Percentiles rank a stretch among this genome's conserved stretches.
Conservation (phyloP, 2,797 vertebrate species). For the Pristis pectinata region DNA sequence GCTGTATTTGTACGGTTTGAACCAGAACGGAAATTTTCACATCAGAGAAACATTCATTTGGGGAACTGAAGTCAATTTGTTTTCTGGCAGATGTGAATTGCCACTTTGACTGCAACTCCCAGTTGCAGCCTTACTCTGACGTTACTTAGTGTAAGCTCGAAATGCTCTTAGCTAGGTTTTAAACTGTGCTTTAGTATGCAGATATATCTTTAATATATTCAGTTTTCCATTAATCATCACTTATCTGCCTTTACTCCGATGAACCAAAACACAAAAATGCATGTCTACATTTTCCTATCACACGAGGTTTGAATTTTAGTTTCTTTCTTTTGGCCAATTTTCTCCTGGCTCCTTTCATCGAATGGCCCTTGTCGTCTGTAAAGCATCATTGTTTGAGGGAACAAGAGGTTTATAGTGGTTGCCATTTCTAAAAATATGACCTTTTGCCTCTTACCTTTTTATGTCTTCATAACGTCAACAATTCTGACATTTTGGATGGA, state of each 20-base stretch:
- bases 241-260: background rate
- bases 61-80: slow-evolving; percentile 17
- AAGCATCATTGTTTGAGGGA: slow-evolving; percentile 16
- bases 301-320: background rate
- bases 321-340: background rate
- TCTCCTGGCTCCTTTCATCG: slow-evolving; percentile 19
- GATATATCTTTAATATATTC: background rate
- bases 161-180: background rate
- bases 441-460: slow-evolving; percentile 10
- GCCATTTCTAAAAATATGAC: slow-evolving; percentile 30
- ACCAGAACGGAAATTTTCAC: slow-evolving; percentile 16
- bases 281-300: slow-evolving; percentile 4
- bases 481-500: slow-evolving; percentile 23
- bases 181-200: background rate
- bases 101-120: slow-evolving; percentile 4
- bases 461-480: background rate
- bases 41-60: slow-evolving; percentile 5
- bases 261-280: background rate
- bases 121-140: background rate
- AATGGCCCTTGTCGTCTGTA: background rate
- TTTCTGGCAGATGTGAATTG: background rate
- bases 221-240: background rate
- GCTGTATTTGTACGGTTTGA: background rate
- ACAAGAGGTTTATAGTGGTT: slow-evolving; percentile 28
- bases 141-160: background rate